Evolutionary conservation across 2,888 invertebrate species (phyloP).

Genomic region (Rapana venosa): DNA sequence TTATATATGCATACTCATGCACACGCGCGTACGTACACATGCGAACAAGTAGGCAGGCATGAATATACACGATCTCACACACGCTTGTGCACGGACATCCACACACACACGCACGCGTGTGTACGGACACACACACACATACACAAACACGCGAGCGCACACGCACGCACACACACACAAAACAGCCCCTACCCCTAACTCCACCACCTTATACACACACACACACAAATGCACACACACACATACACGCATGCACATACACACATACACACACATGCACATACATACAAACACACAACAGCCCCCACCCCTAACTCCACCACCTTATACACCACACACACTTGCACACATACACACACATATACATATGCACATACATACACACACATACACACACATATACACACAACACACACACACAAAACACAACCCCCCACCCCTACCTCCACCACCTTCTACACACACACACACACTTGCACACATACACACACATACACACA

Average conservation of each 20-base stretch:
- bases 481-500: neutral
- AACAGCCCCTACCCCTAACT: too few species aligned
- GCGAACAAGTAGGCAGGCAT: neutral
- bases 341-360: neutral
- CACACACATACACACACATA: too few species aligned
- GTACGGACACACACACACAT: slow-evolving; percentile 15
- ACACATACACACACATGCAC: too few species aligned
- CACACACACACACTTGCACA: neutral
- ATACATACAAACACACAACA: too few species aligned
- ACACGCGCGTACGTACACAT: neutral
- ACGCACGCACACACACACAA: too few species aligned
- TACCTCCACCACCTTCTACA: neutral
- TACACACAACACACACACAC: too few species aligned
- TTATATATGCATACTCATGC: too few species aligned
- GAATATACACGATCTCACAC: slow-evolving; percentile 1
- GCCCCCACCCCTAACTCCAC: too few species aligned
- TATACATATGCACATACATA: too few species aligned
- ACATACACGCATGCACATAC: too few species aligned
- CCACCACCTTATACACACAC: neutral
- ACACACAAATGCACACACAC: slow-evolving; percentile 3
- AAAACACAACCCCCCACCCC: too few species aligned
- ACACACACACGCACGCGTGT: slow-evolving; percentile 9
- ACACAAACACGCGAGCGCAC: neutral
- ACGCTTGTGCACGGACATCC: neutral
- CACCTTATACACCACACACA: too few species aligned